A percentile compares a stretch with the other conserved stretches of the same genome.
These are phyloP conservation scores for Nibea albiflora DNA, from an alignment of 2,113 vertebrate genomes.

Conservation along the genomic window DNA sequence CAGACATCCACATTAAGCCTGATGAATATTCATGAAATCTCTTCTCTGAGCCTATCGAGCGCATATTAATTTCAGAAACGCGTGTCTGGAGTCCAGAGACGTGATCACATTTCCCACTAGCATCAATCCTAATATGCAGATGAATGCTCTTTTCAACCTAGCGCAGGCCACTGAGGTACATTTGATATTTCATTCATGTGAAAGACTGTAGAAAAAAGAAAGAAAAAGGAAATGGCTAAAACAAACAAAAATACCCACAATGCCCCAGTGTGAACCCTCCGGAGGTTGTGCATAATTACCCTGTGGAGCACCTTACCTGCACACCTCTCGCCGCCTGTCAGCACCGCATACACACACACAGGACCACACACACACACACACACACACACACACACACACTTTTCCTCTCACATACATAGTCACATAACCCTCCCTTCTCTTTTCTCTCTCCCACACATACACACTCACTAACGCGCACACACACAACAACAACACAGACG, in stretches of 20 bases:
- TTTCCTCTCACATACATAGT: slow-evolving; percentile 45
- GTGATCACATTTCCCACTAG: slow-evolving; percentile 78
- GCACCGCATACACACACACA: slow-evolving; percentile 55
- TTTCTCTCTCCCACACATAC: slow-evolving; percentile 30
- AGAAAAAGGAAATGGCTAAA: slow-evolving; percentile 70
- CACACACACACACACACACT: slow-evolving; percentile 16
- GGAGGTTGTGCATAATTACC: slow-evolving; percentile 84
- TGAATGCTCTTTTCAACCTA: slow-evolving; percentile 76
- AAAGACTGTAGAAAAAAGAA: slow-evolving; percentile 56
- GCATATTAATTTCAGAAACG: slow-evolving; percentile 79
- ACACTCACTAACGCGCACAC: slow-evolving; percentile 33
- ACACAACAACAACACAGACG: slow-evolving; percentile 52
- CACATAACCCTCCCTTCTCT: slow-evolving; percentile 39
- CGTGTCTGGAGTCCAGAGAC: slow-evolving; percentile 76
- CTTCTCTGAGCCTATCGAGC: slow-evolving; percentile 68
- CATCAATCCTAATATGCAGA: slow-evolving; percentile 83
- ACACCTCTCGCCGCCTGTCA: slow-evolving; percentile 70
- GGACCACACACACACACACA: slow-evolving; percentile 25
- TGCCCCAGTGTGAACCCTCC: slow-evolving; percentile 76
- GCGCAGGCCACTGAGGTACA: slow-evolving; percentile 72
- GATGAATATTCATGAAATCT: slow-evolving; percentile 80
- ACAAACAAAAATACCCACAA: slow-evolving; percentile 81
- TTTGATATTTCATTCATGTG: slow-evolving; percentile 86
- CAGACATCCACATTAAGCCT: slow-evolving; percentile 79
- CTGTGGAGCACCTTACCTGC: slow-evolving; percentile 80